Percentiles rank a stretch among this genome's conserved stretches.
Conservation (phyloP, 1,140 invertebrate species). For the Eurosta solidaginis region DNA sequence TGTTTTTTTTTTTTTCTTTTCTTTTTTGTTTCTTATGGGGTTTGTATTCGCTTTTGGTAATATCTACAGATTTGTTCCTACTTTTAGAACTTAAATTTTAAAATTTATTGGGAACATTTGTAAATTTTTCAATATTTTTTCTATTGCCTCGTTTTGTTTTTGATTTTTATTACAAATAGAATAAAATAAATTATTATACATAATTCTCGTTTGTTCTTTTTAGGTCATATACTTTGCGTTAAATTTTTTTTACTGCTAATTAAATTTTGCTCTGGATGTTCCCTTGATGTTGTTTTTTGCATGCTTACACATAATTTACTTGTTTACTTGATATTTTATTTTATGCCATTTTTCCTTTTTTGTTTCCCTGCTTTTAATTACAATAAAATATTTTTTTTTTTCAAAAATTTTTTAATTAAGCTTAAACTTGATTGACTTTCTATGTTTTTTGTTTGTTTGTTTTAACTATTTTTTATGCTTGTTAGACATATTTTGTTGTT, state of each 20-base stretch:
- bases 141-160: background rate
- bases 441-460: background rate
- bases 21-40: too few species aligned
- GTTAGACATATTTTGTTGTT: background rate
- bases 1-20: background rate
- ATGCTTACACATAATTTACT: background rate
- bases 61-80: constrained; percentile 23
- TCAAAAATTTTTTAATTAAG: constrained; percentile 1
- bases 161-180: background rate
- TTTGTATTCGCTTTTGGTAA: constrained; percentile 7
- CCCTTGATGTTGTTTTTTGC: constrained; percentile 10
- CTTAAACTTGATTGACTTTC: background rate
- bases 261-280: background rate
- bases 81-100: constrained; percentile 22
- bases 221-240: background rate
- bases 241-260: constrained; percentile 7
- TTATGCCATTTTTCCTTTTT: constrained; percentile 5
- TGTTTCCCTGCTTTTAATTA: constrained; percentile 14
- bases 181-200: constrained; percentile 27
- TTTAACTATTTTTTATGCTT: background rate
- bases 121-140: background rate
- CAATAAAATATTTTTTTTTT: background rate
- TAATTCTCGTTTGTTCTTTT: background rate
- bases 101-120: constrained; percentile 14
- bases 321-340: background rate